These are phyloP conservation scores for Cephus pygmeus DNA, from an alignment of 2,888 invertebrate species.

Conservation along the genomic window DNA sequence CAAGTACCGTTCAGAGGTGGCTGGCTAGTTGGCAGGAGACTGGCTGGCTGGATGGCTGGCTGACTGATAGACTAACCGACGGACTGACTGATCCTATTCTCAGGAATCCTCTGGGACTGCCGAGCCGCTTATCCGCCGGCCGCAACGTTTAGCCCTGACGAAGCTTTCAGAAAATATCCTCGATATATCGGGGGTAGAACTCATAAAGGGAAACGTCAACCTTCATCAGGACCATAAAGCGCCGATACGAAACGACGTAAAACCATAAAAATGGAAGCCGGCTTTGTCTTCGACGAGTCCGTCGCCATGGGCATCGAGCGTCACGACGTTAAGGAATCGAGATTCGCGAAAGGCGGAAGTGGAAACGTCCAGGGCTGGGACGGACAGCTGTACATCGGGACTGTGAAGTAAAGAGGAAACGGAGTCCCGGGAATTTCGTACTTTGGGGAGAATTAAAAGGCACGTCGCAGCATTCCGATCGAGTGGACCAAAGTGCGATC, in stretches of 20 bases:
- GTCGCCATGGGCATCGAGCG: constrained; percentile 25
- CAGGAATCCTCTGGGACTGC: background rate
- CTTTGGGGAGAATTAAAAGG: background rate
- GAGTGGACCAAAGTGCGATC: background rate
- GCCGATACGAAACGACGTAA: constrained; percentile 23
- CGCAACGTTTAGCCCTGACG: background rate
- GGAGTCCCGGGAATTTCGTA: background rate
- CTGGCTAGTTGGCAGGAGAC: background rate
- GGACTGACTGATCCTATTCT: background rate
- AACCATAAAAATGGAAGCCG: constrained; percentile 28
- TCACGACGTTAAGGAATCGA: constrained; percentile 11
- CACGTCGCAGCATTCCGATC: background rate
- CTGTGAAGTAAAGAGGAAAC: background rate
- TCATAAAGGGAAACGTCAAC: background rate
- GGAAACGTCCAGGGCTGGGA: constrained; percentile 7
- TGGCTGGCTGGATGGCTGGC: background rate
- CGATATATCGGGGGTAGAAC: background rate
- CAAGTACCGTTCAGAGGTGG: background rate
- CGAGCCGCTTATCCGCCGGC: background rate
- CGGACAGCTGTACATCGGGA: background rate
- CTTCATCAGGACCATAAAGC: constrained; percentile 1
- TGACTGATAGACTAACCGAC: background rate
- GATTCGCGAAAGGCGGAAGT: constrained; percentile 13
- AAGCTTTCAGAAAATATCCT: background rate
- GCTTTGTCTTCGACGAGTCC: constrained; percentile 24